Conservation (phyloP, 2,113 vertebrate species). For the Leucopternis melanops region DNA sequence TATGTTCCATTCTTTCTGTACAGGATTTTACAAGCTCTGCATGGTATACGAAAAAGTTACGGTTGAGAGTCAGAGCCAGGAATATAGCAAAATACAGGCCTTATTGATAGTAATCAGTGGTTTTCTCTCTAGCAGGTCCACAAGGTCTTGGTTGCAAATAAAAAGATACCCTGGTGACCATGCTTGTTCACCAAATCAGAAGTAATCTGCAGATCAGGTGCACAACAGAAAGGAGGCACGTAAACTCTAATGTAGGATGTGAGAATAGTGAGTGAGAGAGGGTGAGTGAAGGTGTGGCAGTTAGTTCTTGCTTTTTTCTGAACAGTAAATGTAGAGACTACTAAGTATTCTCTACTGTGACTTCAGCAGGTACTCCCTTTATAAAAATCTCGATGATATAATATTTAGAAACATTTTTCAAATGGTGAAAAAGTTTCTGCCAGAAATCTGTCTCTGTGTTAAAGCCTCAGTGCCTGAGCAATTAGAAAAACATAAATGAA, state of each 20-base stretch:
- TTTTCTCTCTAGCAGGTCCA: background rate
- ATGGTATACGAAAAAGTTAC: background rate
- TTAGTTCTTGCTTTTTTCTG: background rate
- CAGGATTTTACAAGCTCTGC: background rate
- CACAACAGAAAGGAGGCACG: background rate
- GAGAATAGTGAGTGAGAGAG: background rate
- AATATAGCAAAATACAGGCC: background rate
- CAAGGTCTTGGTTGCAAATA: background rate
- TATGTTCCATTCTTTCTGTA: background rate
- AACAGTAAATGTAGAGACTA: background rate
- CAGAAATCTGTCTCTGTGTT: background rate
- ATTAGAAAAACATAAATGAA: constrained; percentile 15
- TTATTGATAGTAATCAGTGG: background rate
- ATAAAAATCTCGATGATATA: background rate
- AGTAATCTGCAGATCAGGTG: background rate
- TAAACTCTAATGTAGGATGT: background rate
- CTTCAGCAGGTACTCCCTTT: background rate
- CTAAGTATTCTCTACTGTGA: background rate
- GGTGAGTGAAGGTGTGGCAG: background rate
- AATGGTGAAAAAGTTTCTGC: background rate
- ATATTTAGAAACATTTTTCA: background rate
- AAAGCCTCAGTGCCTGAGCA: background rate
- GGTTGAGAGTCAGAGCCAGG: background rate
- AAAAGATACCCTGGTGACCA: background rate
- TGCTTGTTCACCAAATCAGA: background rate